phyloP scores from a whole-genome alignment of 2,888 invertebrate species.

The Xestia ashworthii region DNA sequence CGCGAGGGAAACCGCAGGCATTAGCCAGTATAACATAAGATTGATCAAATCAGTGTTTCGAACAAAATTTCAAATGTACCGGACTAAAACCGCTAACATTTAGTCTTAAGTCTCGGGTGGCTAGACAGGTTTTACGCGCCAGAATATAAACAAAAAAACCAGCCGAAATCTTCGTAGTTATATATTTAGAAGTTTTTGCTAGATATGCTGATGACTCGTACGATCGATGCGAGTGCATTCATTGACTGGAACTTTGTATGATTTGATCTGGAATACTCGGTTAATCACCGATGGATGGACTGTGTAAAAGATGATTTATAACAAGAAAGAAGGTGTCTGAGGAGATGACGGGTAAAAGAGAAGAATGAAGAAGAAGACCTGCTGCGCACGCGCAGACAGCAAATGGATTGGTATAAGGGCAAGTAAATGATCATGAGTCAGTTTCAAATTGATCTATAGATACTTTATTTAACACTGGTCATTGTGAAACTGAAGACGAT shows the following conservation, averaged over 20 bases:
- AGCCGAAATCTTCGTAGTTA: constrained; percentile 73
- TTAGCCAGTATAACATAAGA: not conserved
- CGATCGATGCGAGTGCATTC: constrained; percentile 53
- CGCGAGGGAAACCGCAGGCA: too few relatives aligned
- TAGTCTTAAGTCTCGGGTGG: constrained; percentile 68
- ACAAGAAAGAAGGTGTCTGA: too few relatives aligned
- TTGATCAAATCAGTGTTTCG: constrained; percentile 34
- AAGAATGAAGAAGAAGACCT: too few relatives aligned
- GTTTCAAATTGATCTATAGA: not conserved
- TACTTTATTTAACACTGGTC: not conserved
- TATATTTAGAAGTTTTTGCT: constrained; percentile 71
- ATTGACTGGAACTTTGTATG: constrained; percentile 34
- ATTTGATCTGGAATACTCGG: not conserved
- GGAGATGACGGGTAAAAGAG: too few relatives aligned
- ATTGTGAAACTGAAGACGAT: not conserved
- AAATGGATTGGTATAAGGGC: too few relatives aligned
- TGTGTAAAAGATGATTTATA: too few relatives aligned
- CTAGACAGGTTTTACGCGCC: constrained; percentile 81
- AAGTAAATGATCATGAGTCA: too few relatives aligned
- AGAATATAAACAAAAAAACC: constrained; percentile 77
- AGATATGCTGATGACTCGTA: constrained; percentile 68
- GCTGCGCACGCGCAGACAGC: too few relatives aligned
- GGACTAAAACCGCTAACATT: constrained; percentile 65
- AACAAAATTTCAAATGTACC: constrained; percentile 67
- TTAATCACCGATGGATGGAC: too few relatives aligned